Conservation (phyloP, 92 coral and sea anemone genomes). For the Plumapathes pennacea region DNA sequence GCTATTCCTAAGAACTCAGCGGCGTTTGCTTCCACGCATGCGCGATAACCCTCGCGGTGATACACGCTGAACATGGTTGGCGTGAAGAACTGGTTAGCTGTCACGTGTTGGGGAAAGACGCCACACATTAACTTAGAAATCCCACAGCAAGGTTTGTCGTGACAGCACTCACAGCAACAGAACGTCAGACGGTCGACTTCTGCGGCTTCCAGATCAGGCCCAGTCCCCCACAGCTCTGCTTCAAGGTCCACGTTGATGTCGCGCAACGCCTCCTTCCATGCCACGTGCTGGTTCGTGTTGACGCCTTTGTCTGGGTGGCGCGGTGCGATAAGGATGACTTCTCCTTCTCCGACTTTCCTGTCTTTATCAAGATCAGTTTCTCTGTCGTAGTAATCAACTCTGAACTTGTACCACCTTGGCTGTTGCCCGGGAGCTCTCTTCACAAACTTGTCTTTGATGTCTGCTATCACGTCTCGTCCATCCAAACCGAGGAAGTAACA, state of each 20-base stretch:
- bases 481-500: conserved; percentile 65
- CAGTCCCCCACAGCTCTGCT: conserved; percentile 48
- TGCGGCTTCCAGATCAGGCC: conserved; percentile 42
- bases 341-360: conserved; percentile 51
- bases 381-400: conserved; percentile 42
- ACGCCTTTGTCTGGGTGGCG: conserved; percentile 16
- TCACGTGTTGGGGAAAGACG: conserved; percentile 49
- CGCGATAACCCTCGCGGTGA: conserved; percentile 62
- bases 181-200: conserved; percentile 46
- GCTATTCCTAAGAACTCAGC: conserved; percentile 41
- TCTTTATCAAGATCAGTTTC: conserved; percentile 6
- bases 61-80: conserved; percentile 58
- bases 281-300: conserved; percentile 6
- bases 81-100: conserved; percentile 65
- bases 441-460: conserved; percentile 38
- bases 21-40: conserved; percentile 47
- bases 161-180: conserved; percentile 67
- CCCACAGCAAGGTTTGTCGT: conserved; percentile 7
- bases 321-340: conserved; percentile 39
- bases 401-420: conserved; percentile 52
- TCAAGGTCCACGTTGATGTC: conserved; percentile 48
- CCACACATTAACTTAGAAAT: conserved; percentile 46
- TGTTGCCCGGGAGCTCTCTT: conserved; percentile 14
- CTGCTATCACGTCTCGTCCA: conserved; percentile 55
- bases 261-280: conserved; percentile 37